phyloP scores from a whole-genome alignment of 2,888 invertebrate species.

The Eupsilia transversa region DNA sequence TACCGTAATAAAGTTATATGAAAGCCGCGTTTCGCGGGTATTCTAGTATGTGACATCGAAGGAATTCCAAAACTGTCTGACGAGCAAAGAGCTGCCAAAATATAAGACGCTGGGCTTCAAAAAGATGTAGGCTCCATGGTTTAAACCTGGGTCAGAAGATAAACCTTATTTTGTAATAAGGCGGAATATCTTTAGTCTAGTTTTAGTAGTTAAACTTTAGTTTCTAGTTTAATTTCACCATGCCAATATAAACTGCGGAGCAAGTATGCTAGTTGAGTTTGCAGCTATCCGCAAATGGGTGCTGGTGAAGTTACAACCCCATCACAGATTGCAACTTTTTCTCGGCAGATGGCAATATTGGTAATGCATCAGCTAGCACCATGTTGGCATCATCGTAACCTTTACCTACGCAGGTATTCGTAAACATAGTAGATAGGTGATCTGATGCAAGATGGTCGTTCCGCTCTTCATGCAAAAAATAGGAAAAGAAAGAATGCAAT shows the following conservation, averaged over 20 bases:
- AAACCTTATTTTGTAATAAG: neutral
- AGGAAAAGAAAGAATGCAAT: neutral
- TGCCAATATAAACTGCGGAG: neutral
- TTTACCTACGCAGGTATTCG: neutral
- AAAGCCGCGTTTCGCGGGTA: no score
- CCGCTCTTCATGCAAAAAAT: neutral
- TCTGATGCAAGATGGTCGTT: neutral
- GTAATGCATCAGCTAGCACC: neutral
- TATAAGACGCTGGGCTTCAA: neutral
- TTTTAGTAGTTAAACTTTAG: neutral
- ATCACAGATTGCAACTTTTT: neutral
- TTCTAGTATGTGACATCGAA: no score
- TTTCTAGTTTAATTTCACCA: neutral
- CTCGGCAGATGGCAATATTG: neutral
- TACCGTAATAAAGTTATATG: no score
- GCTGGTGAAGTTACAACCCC: neutral
- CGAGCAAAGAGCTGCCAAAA: neutral
- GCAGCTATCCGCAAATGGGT: neutral
- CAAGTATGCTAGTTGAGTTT: neutral
- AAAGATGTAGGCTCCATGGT: neutral
- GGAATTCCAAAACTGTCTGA: neutral
- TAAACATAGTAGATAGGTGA: neutral
- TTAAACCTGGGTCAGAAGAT: neutral
- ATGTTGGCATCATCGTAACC: neutral
- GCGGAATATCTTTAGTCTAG: neutral